These are phyloP conservation scores for Lateolabrax maculatus DNA, from an alignment of 2,797 vertebrate genomes.

Conservation along the genomic window DNA sequence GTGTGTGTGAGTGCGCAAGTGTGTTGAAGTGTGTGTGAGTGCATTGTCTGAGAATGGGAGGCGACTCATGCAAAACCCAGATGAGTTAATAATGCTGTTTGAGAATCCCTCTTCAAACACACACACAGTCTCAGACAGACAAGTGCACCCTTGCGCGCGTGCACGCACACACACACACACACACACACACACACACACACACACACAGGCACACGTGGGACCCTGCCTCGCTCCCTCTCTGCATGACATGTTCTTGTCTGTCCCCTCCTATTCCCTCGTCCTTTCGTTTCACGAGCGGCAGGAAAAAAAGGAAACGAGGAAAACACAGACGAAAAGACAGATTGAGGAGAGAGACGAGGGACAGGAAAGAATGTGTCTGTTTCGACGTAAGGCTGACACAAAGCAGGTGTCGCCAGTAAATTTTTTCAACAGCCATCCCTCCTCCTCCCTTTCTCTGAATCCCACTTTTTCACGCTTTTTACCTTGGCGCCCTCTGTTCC, in stretches of 20 bases:
- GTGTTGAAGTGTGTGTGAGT: slow-evolving; percentile 3
- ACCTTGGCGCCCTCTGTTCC: slow-evolving; percentile 22
- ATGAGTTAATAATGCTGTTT: slow-evolving; percentile 84
- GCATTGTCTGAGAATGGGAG: slow-evolving; percentile 50
- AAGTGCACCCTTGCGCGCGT: slow-evolving; percentile 18
- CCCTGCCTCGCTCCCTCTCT: slow-evolving; percentile 31
- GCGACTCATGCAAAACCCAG: slow-evolving; percentile 73
- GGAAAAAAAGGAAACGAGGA: not conserved
- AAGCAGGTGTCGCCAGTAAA: slow-evolving; percentile 72
- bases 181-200: slow-evolving; percentile 11
- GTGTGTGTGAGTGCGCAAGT: slow-evolving; percentile 32
- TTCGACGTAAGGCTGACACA: slow-evolving; percentile 53
- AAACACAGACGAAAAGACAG: slow-evolving; percentile 40
- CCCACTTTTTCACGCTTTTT: slow-evolving; percentile 9
- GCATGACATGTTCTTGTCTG: slow-evolving; percentile 65
- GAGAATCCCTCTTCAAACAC: slow-evolving; percentile 72
- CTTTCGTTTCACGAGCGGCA: slow-evolving; percentile 27
- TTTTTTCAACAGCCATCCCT: slow-evolving; percentile 48
- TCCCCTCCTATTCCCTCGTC: slow-evolving; percentile 66
- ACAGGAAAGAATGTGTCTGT: slow-evolving; percentile 56
- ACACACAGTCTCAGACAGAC: slow-evolving; percentile 49
- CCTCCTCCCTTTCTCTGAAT: slow-evolving; percentile 27
- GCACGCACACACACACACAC: slow-evolving; percentile 17
- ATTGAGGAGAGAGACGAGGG: slow-evolving; percentile 31
- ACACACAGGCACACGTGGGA: slow-evolving; percentile 28